These are phyloP conservation scores for Andrena bicolor DNA, from an alignment of 2,888 invertebrate species.

Conservation along the genomic window DNA sequence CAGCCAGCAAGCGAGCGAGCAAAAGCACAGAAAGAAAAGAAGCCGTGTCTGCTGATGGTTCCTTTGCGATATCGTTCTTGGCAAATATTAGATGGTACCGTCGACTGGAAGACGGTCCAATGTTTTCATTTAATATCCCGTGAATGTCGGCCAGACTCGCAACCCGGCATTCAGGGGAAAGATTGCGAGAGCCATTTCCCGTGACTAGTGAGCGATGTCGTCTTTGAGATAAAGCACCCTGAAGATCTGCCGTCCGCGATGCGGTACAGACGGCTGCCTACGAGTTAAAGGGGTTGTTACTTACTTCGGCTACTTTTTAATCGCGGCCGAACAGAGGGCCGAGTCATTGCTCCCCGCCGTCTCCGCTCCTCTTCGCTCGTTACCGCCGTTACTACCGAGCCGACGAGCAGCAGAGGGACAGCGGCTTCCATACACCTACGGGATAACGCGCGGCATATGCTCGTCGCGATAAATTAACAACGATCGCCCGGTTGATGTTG, in stretches of 20 bases:
- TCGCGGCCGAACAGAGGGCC: slow-evolving; percentile 3
- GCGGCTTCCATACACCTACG: neutral
- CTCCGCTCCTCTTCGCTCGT: slow-evolving; percentile 5
- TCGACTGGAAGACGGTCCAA: slow-evolving; percentile 72
- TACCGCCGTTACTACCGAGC: neutral
- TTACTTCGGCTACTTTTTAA: slow-evolving; percentile 44
- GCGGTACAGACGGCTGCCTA: slow-evolving; percentile 57
- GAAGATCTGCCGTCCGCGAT: slow-evolving; percentile 62
- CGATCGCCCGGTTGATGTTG: slow-evolving; percentile 37
- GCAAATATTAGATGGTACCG: slow-evolving; percentile 82
- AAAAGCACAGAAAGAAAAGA: slow-evolving; percentile 37
- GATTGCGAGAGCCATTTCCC: slow-evolving; percentile 84
- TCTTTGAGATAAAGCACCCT: slow-evolving; percentile 81
- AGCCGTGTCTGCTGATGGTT: slow-evolving; percentile 77
- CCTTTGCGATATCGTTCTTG: slow-evolving; percentile 82
- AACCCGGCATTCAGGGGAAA: slow-evolving; percentile 79
- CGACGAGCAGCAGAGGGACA: neutral
- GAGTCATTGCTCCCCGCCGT: neutral
- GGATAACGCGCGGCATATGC: neutral
- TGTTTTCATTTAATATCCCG: slow-evolving; percentile 84
- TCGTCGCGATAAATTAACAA: slow-evolving; percentile 38
- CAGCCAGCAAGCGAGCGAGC: slow-evolving; percentile 17
- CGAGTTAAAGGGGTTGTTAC: slow-evolving; percentile 56
- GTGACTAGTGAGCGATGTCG: slow-evolving; percentile 82
- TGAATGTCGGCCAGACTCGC: slow-evolving; percentile 77